These are phyloP conservation scores for Drosophila micromelanica DNA, from an alignment of 1,140 invertebrate species.

Conservation along the genomic window DNA sequence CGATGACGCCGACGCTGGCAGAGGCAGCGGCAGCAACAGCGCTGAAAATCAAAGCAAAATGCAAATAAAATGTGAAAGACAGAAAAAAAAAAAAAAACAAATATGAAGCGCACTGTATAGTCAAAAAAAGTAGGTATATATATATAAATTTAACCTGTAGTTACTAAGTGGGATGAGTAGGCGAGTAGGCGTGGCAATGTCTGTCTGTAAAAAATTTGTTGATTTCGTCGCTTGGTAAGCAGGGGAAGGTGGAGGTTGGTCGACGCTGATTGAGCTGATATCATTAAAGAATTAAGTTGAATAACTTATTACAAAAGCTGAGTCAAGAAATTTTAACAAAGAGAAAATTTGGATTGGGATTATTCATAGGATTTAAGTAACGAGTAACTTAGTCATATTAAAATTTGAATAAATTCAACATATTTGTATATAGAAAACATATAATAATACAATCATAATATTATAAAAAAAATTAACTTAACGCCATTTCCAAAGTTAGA, in stretches of 20 bases:
- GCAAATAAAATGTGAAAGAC: constrained; percentile 17
- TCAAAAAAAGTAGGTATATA: constrained; percentile 12
- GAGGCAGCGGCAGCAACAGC: no score
- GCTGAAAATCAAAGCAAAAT: constrained; percentile 13
- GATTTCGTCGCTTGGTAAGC: neutral
- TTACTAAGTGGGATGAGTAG: neutral
- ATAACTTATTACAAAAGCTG: no score
- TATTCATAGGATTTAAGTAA: neutral
- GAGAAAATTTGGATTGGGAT: neutral
- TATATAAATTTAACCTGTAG: constrained; percentile 3
- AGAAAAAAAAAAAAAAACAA: constrained; percentile 8
- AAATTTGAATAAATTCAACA: neutral
- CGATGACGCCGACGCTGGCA: constrained; percentile 17
- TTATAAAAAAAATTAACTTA: no score
- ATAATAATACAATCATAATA: no score
- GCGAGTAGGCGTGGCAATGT: neutral
- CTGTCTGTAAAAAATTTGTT: constrained; percentile 4
- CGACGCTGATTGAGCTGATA: neutral
- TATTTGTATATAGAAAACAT: neutral
- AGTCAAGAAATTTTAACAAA: no score
- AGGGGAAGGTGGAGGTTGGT: no score
- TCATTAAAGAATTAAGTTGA: constrained; percentile 15
- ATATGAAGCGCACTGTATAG: constrained; percentile 4
- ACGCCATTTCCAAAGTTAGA: no score
- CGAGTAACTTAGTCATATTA: neutral